These are phyloP conservation scores for Zeus faber DNA, from an alignment of 2,113 vertebrate genomes.

Conservation along the genomic window DNA sequence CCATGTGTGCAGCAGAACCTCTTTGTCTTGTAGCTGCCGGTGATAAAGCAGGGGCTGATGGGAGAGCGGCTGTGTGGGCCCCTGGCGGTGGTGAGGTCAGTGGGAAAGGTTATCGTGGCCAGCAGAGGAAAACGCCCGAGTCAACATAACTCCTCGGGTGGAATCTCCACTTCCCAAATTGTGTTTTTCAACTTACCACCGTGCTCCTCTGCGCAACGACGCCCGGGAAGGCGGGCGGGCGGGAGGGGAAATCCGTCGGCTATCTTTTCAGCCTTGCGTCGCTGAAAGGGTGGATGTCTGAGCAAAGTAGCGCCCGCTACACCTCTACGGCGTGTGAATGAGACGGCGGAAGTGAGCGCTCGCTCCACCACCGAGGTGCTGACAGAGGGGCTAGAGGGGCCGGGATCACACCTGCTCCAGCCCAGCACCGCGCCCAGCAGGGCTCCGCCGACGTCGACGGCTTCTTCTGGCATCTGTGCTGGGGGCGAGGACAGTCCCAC, in stretches of 20 bases:
- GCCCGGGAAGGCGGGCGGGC: background rate
- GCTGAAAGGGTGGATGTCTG: constrained; percentile 34
- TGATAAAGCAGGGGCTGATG: constrained; percentile 61
- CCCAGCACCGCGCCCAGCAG: constrained; percentile 62
- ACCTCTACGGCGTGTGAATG: constrained; percentile 63
- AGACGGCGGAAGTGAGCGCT: constrained; percentile 45
- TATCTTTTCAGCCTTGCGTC: too few relatives aligned
- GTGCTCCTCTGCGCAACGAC: too few relatives aligned
- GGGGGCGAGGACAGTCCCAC: constrained; percentile 43
- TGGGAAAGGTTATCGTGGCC: constrained; percentile 39
- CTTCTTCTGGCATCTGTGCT: constrained; percentile 76
- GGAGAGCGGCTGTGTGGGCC: constrained; percentile 35
- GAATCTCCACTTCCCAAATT: too few relatives aligned
- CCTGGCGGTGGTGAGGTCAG: constrained; percentile 46
- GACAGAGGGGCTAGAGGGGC: constrained; percentile 44
- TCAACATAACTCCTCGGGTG: constrained; percentile 53
- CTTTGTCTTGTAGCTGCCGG: constrained; percentile 59
- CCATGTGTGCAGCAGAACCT: constrained; percentile 49
- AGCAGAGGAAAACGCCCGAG: constrained; percentile 53
- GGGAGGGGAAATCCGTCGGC: too few relatives aligned
- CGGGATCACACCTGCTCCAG: constrained; percentile 71
- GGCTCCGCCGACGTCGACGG: constrained; percentile 47
- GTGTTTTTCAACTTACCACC: too few relatives aligned
- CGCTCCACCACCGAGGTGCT: constrained; percentile 65
- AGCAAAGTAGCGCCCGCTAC: constrained; percentile 50